A percentile compares a stretch with the other conserved stretches of the same genome.
Evolutionary conservation across 2,888 invertebrate genomes (phyloP).

Genomic region (Eupithecia abbreviata): DNA sequence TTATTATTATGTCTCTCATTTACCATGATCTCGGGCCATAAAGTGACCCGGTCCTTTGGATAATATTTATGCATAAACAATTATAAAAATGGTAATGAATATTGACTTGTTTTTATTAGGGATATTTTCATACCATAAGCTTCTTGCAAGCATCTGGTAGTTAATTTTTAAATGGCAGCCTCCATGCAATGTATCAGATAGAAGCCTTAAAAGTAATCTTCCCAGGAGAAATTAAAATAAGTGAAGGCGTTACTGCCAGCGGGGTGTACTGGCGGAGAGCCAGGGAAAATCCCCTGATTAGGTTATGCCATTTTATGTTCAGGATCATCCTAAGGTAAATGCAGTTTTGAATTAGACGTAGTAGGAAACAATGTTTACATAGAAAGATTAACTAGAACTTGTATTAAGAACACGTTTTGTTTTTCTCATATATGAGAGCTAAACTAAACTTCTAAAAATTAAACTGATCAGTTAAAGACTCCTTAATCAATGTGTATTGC

Average conservation of each 20-base stretch:
- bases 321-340: constrained; percentile 3
- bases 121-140: background rate
- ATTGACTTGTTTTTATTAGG: no score
- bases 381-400: no score
- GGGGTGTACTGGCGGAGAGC: constrained; percentile 19
- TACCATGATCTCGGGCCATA: no score
- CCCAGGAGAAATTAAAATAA: constrained; percentile 38
- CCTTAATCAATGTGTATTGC: no score
- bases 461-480: no score
- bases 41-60: no score
- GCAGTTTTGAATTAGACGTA: background rate
- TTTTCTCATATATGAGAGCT: no score
- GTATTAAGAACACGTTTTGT: no score
- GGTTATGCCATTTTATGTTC: constrained; percentile 20
- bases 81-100: no score
- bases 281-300: constrained; percentile 31
- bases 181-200: constrained; percentile 15
- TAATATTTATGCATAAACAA: no score
- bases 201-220: constrained; percentile 24
- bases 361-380: background rate
- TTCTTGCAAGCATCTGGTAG: background rate
- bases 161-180: background rate
- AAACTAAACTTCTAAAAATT: no score
- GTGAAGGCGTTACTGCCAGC: constrained; percentile 26
- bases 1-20: no score